Evolutionary conservation across 2,888 invertebrate species (phyloP).

Genomic region (Volucella inanis): DNA sequence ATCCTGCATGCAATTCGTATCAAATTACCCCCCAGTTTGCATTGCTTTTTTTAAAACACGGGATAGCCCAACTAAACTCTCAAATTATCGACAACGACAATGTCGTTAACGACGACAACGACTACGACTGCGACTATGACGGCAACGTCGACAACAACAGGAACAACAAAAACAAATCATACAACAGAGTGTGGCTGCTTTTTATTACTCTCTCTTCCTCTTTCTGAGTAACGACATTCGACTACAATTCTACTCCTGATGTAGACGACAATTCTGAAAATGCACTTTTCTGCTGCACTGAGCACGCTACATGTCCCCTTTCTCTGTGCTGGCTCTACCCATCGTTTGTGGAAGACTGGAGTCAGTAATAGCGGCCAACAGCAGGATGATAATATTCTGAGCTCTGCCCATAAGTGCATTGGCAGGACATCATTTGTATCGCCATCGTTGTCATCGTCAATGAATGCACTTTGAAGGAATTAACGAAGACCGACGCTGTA

Average conservation of each 20-base stretch:
- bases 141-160: not conserved
- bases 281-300: constrained; percentile 74
- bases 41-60: constrained; percentile 19
- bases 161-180: constrained; percentile 63
- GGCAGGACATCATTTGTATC: constrained; percentile 69
- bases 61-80: constrained; percentile 64
- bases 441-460: constrained; percentile 49
- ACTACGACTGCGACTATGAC: constrained; percentile 31
- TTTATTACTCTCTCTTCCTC: constrained; percentile 20
- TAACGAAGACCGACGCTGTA: constrained; percentile 61
- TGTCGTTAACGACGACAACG: constrained; percentile 31
- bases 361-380: not conserved
- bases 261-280: constrained; percentile 55
- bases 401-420: constrained; percentile 65
- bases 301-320: constrained; percentile 51
- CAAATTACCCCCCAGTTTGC: constrained; percentile 66
- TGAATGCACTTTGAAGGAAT: constrained; percentile 69
- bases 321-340: constrained; percentile 52
- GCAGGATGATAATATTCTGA: constrained; percentile 26
- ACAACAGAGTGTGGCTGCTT: constrained; percentile 24
- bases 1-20: constrained; percentile 75
- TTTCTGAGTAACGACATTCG: constrained; percentile 31
- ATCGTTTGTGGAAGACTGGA: constrained; percentile 35
- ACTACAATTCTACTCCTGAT: constrained; percentile 12
- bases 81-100: constrained; percentile 65